These are phyloP conservation scores for Trichonephila inaurata DNA, from an alignment of 1,140 invertebrate species.

Conservation along the genomic window DNA sequence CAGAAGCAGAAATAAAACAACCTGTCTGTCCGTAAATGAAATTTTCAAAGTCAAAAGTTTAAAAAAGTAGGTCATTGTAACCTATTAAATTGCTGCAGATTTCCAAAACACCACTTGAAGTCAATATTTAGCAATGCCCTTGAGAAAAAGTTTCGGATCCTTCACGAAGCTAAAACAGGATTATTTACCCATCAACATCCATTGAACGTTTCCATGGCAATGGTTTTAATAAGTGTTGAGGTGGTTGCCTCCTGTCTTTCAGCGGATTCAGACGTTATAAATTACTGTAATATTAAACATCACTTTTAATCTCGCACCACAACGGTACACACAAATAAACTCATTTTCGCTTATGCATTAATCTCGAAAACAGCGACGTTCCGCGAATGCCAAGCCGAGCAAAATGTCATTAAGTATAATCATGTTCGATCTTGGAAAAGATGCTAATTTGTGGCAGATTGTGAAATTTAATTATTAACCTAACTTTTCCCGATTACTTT, in stretches of 20 bases:
- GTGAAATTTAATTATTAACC: slow-evolving; percentile 36
- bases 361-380: not conserved
- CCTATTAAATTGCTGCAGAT: not conserved
- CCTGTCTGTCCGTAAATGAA: no score
- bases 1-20: no score
- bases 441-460: slow-evolving; percentile 30
- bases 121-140: not conserved
- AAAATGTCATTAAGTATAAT: slow-evolving; percentile 45
- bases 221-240: slow-evolving; percentile 32
- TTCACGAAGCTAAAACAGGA: not conserved
- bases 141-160: not conserved
- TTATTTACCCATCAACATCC: not conserved
- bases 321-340: slow-evolving; percentile 13
- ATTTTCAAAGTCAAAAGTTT: no score
- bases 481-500: slow-evolving; percentile 6
- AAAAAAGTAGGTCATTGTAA: no score
- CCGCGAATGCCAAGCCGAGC: not conserved
- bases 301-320: slow-evolving; percentile 33
- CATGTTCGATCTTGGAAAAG: slow-evolving; percentile 34
- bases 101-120: not conserved
- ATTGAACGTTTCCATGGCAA: slow-evolving; percentile 20
- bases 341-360: not conserved
- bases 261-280: slow-evolving; percentile 10
- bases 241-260: not conserved
- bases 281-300: slow-evolving; percentile 42